Conservation (phyloP, 37 sponge, comb jelly and placozoan genomes). For the Spongilla lacustris region DNA sequence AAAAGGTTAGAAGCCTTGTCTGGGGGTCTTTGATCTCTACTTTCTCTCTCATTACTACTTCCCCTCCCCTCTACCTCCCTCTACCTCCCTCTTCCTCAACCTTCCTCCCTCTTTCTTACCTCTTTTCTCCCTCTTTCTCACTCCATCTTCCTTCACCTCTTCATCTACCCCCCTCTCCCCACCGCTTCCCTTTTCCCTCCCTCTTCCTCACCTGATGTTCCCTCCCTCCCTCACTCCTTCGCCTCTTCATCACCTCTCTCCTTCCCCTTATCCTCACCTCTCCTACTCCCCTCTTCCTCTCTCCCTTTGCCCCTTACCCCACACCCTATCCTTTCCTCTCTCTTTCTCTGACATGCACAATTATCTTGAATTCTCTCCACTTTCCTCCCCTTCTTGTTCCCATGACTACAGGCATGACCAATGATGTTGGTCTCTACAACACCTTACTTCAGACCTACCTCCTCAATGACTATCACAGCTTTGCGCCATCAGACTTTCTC, state of each 20-base stretch:
- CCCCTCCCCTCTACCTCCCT: neutral
- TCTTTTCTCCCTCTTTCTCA: no score
- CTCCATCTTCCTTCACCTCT: no score
- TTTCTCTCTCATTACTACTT: neutral
- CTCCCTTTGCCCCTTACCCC: neutral
- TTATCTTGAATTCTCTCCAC: neutral
- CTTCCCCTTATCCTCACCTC: neutral
- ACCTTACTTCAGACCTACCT: slow-evolving; percentile 34
- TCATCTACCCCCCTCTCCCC: neutral
- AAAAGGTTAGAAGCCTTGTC: slow-evolving; percentile 1
- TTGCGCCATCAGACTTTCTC: slow-evolving; percentile 41
- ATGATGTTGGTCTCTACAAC: slow-evolving; percentile 29
- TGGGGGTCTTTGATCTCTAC: neutral
- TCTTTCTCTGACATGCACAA: no score
- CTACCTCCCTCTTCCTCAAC: neutral
- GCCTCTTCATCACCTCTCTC: no score
- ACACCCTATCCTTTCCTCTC: neutral
- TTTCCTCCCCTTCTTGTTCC: no score
- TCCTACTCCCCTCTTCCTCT: neutral
- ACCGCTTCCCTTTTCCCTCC: neutral
- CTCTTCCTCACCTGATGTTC: neutral
- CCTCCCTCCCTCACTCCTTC: neutral
- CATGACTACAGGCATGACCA: slow-evolving; percentile 3
- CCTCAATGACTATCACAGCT: slow-evolving; percentile 17
- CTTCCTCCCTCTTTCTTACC: no score